A percentile compares a stretch with the other conserved stretches of the same genome.
Conservation (phyloP, 2,888 invertebrate species). For the Thumatha senex region DNA sequence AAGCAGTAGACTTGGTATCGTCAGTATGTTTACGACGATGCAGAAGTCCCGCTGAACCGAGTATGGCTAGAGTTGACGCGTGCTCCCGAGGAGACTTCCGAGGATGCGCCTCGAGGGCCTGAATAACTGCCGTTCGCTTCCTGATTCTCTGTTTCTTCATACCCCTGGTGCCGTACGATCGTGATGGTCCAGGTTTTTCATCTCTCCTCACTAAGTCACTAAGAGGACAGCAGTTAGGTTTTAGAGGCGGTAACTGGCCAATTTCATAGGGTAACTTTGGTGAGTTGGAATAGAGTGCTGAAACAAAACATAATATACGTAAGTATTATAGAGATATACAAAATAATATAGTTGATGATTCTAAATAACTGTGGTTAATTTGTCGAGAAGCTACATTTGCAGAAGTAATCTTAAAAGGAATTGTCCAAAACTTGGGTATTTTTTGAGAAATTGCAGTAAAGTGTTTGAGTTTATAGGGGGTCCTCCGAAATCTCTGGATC, state of each 20-base stretch:
- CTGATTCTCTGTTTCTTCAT: conserved; percentile 67
- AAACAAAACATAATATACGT: conserved; percentile 42
- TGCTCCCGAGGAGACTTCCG: conserved; percentile 94
- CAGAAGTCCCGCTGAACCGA: conserved; percentile 85
- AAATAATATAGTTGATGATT: too few relatives aligned
- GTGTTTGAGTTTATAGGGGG: too few relatives aligned
- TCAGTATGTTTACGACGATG: conserved; percentile 77
- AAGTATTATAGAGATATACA: not conserved
- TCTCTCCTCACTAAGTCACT: conserved; percentile 74
- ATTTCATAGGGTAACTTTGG: conserved; percentile 91
- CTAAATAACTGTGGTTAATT: too few relatives aligned
- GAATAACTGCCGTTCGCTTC: conserved; percentile 57
- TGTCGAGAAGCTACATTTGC: too few relatives aligned
- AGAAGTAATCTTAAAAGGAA: too few relatives aligned
- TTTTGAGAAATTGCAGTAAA: too few relatives aligned
- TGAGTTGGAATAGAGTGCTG: conserved; percentile 83
- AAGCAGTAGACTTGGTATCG: conserved; percentile 74
- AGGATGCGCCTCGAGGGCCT: conserved; percentile 83
- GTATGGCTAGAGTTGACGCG: conserved; percentile 93
- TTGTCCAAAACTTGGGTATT: too few relatives aligned
- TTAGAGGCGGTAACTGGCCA: conserved; percentile 85
- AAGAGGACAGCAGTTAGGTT: conserved; percentile 80
- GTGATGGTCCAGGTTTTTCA: conserved; percentile 65
- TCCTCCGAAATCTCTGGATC: too few relatives aligned
- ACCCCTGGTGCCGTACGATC: conserved; percentile 70